Conservation (phyloP, 2,797 vertebrate species). For the Mareca penelope region DNA sequence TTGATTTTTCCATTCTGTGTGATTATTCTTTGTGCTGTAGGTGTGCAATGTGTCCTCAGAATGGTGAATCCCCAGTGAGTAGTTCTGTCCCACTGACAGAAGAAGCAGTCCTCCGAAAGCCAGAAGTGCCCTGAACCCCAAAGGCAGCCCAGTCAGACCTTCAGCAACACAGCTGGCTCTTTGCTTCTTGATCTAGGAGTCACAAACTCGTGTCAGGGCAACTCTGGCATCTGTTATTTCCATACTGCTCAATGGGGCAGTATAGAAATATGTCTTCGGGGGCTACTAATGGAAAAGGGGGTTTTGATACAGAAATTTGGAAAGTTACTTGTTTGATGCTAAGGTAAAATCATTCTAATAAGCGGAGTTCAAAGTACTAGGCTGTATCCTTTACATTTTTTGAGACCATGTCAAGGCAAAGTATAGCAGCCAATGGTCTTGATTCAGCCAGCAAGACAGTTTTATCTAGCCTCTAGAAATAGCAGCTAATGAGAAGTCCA, state of each 20-base stretch:
- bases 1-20: not conserved
- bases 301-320: not conserved
- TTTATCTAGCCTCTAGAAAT: not conserved
- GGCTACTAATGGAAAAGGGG: not conserved
- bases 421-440: fast-evolving
- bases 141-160: not conserved
- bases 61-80: not conserved
- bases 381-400: not conserved
- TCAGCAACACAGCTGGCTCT: not conserved
- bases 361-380: not conserved
- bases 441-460: not conserved
- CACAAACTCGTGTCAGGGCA: not conserved
- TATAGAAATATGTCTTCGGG: not conserved
- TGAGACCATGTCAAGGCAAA: not conserved
- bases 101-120: not conserved
- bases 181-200: not conserved
- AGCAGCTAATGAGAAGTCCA: not conserved
- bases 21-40: not conserved
- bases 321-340: not conserved
- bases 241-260: not conserved
- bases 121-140: not conserved
- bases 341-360: not conserved
- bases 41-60: not conserved
- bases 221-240: not conserved
- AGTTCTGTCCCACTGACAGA: not conserved